These are phyloP conservation scores for Epinephelus moara DNA, from an alignment of 2,113 vertebrate genomes.

Conservation along the genomic window DNA sequence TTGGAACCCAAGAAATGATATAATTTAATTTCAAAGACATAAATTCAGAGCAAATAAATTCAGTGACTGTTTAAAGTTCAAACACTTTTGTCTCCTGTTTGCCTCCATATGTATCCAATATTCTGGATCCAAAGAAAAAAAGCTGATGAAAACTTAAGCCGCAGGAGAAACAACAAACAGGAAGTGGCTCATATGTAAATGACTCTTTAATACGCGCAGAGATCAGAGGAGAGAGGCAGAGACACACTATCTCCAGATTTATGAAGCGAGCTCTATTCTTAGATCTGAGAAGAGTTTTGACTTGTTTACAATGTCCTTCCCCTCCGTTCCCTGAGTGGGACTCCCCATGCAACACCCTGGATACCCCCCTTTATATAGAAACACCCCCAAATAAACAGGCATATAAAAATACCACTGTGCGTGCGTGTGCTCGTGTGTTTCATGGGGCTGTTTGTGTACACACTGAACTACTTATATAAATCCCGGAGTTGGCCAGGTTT, in stretches of 20 bases:
- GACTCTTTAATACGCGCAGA: background rate
- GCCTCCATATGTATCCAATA: too few species aligned
- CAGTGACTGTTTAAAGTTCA: too few species aligned
- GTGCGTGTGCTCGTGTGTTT: constrained; percentile 46
- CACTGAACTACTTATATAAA: constrained; percentile 73
- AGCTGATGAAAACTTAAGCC: background rate
- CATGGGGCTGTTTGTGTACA: constrained; percentile 71
- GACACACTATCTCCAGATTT: constrained; percentile 59
- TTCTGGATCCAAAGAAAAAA: too few species aligned
- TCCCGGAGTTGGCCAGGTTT: constrained; percentile 64
- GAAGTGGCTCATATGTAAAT: background rate
- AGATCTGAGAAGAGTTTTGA: constrained; percentile 67
- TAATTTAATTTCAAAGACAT: too few species aligned
- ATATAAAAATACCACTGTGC: constrained; percentile 77
- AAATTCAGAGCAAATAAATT: too few species aligned
- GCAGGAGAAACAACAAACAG: constrained; percentile 2
- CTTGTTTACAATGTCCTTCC: constrained; percentile 77
- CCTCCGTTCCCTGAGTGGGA: constrained; percentile 59
- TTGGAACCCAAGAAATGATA: too few species aligned
- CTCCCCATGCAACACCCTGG: constrained; percentile 69
- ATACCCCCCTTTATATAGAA: constrained; percentile 77
- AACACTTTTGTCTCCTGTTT: too few species aligned
- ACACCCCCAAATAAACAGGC: constrained; percentile 73
- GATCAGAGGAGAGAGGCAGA: constrained; percentile 24
- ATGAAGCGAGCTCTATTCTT: constrained; percentile 79